Conservation (phyloP, 2,888 invertebrate species). For the Polylopha cassiicola region DNA sequence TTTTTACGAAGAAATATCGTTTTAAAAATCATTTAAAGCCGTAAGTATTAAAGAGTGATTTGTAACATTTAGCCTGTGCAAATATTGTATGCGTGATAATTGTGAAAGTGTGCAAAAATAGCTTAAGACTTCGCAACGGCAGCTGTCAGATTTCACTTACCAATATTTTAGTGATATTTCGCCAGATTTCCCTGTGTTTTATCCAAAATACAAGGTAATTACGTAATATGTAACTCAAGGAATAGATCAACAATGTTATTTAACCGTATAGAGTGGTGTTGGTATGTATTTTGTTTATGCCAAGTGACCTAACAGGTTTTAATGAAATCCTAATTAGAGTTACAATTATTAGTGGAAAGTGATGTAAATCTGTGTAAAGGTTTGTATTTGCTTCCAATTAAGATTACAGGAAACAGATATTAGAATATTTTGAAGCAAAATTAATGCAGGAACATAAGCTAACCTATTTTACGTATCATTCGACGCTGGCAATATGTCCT, state of each 20-base stretch:
- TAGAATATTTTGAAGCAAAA: not conserved
- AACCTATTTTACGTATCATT: slow-evolving; percentile 9
- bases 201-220: slow-evolving; percentile 3
- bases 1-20: slow-evolving; percentile 60
- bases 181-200: slow-evolving; percentile 20
- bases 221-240: slow-evolving; percentile 1
- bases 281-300: slow-evolving; percentile 17
- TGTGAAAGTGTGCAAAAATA: slow-evolving; percentile 31
- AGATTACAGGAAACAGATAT: not conserved
- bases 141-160: slow-evolving; percentile 52
- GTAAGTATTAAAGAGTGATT: slow-evolving; percentile 50
- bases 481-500: slow-evolving; percentile 2
- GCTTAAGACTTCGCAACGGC: slow-evolving; percentile 41
- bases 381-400: not conserved
- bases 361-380: not conserved
- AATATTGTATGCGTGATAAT: slow-evolving; percentile 25
- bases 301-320: slow-evolving; percentile 18
- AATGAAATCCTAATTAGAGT: slow-evolving; percentile 12
- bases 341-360: slow-evolving; percentile 2
- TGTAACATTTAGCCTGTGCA: slow-evolving; percentile 18
- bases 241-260: slow-evolving; percentile 9
- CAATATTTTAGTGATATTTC: slow-evolving; percentile 30
- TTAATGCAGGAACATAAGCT: too few species aligned
- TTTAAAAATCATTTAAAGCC: slow-evolving; percentile 45
- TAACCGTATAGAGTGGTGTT: slow-evolving; percentile 9